Conservation (phyloP, 2,888 invertebrate species). For the Heliothis peltigera region DNA sequence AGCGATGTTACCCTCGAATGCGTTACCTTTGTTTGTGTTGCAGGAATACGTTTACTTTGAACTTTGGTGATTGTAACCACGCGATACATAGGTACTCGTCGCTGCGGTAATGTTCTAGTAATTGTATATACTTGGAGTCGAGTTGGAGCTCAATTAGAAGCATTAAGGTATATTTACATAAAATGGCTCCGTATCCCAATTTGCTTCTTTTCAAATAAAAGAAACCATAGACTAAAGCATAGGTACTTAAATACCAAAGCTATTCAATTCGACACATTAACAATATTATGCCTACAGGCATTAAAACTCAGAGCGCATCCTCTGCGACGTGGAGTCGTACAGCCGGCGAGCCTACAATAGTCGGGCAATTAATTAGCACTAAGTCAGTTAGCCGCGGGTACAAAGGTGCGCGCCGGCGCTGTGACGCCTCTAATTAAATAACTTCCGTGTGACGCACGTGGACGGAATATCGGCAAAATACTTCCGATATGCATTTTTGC, state of each 20-base stretch:
- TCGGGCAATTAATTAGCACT: constrained; percentile 47
- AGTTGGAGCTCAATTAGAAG: background rate
- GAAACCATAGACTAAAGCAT: background rate
- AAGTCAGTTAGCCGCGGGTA: constrained; percentile 38
- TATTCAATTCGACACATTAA: background rate
- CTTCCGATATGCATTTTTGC: background rate
- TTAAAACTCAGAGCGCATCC: background rate
- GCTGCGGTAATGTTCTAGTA: too few species aligned
- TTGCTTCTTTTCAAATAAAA: background rate
- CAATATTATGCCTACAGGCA: background rate
- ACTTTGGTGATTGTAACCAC: background rate
- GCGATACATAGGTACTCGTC: background rate
- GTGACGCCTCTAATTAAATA: constrained; percentile 59
- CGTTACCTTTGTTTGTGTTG: constrained; percentile 3
- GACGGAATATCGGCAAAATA: constrained; percentile 11
- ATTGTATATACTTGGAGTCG: background rate
- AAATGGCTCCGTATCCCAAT: background rate
- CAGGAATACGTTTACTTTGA: constrained; percentile 1
- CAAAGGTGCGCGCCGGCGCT: constrained; percentile 37
- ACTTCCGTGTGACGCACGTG: constrained; percentile 51
- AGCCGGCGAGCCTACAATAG: constrained; percentile 34
- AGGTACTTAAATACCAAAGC: background rate
- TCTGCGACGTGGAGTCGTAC: background rate
- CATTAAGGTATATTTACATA: too few species aligned
- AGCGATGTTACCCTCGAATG: constrained; percentile 8